Evolutionary conservation across 2,113 vertebrate genomes (phyloP).

Genomic region (Bufo bufo): DNA sequence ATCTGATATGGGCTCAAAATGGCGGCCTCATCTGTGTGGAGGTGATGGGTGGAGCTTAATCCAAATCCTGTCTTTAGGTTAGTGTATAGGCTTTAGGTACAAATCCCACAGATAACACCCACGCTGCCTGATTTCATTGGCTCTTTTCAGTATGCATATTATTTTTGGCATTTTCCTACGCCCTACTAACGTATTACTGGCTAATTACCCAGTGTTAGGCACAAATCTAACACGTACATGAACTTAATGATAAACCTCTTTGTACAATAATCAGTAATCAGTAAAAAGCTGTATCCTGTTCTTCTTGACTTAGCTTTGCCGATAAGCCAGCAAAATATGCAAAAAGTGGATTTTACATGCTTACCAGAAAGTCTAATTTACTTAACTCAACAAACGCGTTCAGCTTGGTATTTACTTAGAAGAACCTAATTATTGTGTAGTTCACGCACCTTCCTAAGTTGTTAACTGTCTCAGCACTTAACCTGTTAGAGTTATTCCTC

Average conservation of each 20-base stretch:
- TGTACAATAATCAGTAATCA: background rate
- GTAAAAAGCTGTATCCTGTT: background rate
- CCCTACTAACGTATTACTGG: background rate
- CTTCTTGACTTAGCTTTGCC: background rate
- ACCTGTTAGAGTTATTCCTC: background rate
- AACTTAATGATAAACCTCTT: conserved; percentile 16
- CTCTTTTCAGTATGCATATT: background rate
- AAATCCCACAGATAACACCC: background rate
- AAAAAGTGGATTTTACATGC: conserved; percentile 50
- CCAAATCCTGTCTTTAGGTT: background rate
- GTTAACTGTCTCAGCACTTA: conserved; percentile 33
- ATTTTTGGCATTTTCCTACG: background rate
- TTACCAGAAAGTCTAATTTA: conserved; percentile 46
- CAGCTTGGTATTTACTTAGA: conserved; percentile 33
- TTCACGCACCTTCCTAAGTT: background rate
- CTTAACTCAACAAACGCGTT: conserved; percentile 47
- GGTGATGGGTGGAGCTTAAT: background rate
- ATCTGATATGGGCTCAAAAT: background rate
- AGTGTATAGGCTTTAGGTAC: background rate
- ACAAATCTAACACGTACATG: background rate
- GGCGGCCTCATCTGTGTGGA: background rate
- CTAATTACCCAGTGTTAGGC: background rate
- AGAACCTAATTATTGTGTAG: conserved; percentile 17
- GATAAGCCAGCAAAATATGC: conserved; percentile 49
- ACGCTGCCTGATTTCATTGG: background rate